Base-by-base conservation (phyloP, 1,140 invertebrate species). In the Ostrea edulis region DNA sequence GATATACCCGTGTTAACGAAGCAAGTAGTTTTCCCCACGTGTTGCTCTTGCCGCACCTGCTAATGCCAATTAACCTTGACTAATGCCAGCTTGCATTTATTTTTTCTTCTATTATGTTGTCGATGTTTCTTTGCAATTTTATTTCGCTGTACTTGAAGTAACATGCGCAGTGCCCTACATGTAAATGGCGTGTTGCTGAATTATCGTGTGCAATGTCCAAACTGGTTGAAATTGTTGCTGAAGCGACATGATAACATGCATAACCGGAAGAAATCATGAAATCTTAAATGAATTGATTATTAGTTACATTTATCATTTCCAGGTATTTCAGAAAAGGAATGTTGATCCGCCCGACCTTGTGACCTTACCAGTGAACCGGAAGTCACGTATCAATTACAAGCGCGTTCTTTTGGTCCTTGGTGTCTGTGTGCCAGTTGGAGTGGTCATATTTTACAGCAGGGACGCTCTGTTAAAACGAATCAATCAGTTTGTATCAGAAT, bases 311-410 rank as follows among this genome's bases (percentile, higher is more conserved):
- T 62, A 20, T 62, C 17, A n/a, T 62, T 77, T 77, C 12, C 68
- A 77, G 68, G 29, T 77, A 29, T 77, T 77, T 29, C 68, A 77
- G 29, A 77, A 35, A 35, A 22, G 68, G 29, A 77, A 77, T 77
- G 68, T 77, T 29, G 68, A 77, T 25, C 68, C 68, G 0, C 68
- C 68, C 14, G 68, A 77, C 68, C 68, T 77, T 77, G 68, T 77
- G 68, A 77, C 68, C 25, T 25, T 25, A 35, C 68, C 68, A 5
- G 14, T 29, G 29, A 12, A 29, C 22, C 68, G 11, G 9, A 77
- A 25, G 29, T 77, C 68, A 77, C 29, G 68, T 17, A 5, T 25
- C 14, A 77, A 77, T 77, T 77, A 77, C 29, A 77, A 77, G 29
- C 68, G 68, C 35, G 68, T 77, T 77, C 8, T 77, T 14, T 11